A percentile compares a stretch with the other conserved stretches of the same genome.
Evolutionary conservation across 2,113 vertebrate species (phyloP).

Genomic region (Planiliza haematocheilus): DNA sequence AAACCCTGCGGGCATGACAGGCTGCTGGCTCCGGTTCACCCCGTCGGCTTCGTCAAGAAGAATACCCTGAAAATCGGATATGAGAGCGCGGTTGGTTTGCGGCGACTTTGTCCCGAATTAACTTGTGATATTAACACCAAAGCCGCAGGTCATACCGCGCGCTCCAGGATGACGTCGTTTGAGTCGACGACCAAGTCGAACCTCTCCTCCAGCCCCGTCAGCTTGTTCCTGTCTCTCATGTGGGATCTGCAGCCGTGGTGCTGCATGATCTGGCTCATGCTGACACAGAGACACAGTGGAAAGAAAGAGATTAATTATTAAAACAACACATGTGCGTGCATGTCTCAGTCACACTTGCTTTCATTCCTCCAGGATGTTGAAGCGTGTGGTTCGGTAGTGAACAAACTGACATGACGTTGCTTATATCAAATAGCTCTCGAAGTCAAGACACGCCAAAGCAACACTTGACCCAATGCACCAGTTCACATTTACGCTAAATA

Average conservation of each 20-base stretch:
- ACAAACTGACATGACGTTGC: no score
- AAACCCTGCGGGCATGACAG: constrained; percentile 91
- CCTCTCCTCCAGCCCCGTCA: constrained; percentile 92
- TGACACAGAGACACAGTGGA: constrained; percentile 62
- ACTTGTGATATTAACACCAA: background rate
- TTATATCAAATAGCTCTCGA: no score
- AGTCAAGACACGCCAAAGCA: no score
- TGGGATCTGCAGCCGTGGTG: constrained; percentile 92
- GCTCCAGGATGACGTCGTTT: constrained; percentile 94
- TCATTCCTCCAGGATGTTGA: no score
- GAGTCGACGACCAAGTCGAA: constrained; percentile 95
- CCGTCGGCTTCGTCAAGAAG: constrained; percentile 94
- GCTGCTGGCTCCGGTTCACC: constrained; percentile 91
- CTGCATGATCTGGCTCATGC: constrained; percentile 96
- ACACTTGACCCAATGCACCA: no score
- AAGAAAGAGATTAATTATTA: background rate
- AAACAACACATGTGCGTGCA: background rate
- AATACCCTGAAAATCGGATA: constrained; percentile 87
- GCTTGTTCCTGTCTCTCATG: constrained; percentile 85
- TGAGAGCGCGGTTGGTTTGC: constrained; percentile 14
- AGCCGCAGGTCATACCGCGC: constrained; percentile 87
- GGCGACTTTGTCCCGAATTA: background rate
- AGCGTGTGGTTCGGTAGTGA: no score
- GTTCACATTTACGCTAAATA: background rate
- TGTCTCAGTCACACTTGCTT: no score